Conservation (phyloP, 2,113 vertebrate species). For the Laticauda laticaudata region DNA sequence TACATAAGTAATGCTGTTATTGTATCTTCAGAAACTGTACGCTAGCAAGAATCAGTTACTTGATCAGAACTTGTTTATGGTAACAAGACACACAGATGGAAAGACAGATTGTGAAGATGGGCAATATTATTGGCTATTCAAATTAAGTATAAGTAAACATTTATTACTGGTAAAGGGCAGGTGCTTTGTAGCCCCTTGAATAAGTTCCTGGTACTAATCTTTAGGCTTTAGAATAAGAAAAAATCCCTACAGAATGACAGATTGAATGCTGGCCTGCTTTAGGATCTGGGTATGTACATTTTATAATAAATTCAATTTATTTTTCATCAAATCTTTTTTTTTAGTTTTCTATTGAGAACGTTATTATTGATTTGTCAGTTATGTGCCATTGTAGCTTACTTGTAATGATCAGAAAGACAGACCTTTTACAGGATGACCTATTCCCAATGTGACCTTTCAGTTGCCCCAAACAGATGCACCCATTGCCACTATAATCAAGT, state of each 20-base stretch:
- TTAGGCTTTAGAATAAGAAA: neutral
- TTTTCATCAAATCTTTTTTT: slow-evolving; percentile 18
- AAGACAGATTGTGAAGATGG: neutral
- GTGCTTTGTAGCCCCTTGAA: neutral
- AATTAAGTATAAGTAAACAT: slow-evolving; percentile 38
- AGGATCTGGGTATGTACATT: neutral
- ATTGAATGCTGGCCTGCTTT: neutral
- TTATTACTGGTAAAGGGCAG: neutral
- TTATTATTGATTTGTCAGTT: neutral
- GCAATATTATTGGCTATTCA: neutral
- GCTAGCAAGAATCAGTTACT: neutral
- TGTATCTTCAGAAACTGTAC: slow-evolving; percentile 5
- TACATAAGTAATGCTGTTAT: neutral
- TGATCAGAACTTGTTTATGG: neutral
- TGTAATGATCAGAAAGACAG: neutral
- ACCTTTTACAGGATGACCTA: neutral
- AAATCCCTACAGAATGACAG: neutral
- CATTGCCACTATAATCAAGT: neutral
- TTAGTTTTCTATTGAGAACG: neutral
- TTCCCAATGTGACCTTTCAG: neutral
- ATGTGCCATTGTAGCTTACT: neutral
- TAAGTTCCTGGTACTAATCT: neutral
- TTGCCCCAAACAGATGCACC: neutral
- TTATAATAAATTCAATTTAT: neutral
- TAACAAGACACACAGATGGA: neutral